Evolutionary conservation across 1,140 invertebrate species (phyloP), one percentile per base, ranked within the genome.

Genomic region (Argopecten irradians): DNA sequence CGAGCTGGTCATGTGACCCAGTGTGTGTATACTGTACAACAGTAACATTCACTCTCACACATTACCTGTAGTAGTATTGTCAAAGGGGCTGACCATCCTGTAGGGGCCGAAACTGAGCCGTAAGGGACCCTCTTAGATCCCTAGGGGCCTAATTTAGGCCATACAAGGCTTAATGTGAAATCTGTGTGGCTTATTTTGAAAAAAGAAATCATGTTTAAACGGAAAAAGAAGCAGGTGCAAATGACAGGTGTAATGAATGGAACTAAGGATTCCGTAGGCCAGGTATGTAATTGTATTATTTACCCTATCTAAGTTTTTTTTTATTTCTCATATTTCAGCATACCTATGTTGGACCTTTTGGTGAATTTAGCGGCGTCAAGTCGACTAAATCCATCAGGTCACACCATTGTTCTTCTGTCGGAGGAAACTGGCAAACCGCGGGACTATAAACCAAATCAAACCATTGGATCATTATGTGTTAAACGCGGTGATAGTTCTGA

Each of bases 261-360:
- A n/a, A 71, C 55, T 71, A 28, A n/a, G 1, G n/a, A 71, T 71
- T 28, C 22, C 7, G 55, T 71, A 28, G 55, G 55, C 8, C 22
- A 71, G 55, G 55, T 71, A 71, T 71, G 55, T 71, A 5, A 71
- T n/a, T 71, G n/a, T 71, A 71, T 28, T 28, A 28, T 22, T 71
- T n/a, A 71, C n/a, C 22, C n/a, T n/a, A 28, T 28, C 13, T 28
- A 71, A 71, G 28, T 71, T 71, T 85, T 33, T 22, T 22, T 84
- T 33, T 86, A 33, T 90, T 85, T 86, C 41, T 92, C 86, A 43
- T 32, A 92, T 96, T 96, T 88, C 96, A 98, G 97, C 93, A 97
- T 97, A 14, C 97, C 97, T 39, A 97, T 98, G 97, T 97, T 98
- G 97, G 97, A 98, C 94, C 96, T 98, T 35, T 96, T 98, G 89